Conservation (phyloP, 2,888 invertebrate species). For the Siphlonurus alternatus region DNA sequence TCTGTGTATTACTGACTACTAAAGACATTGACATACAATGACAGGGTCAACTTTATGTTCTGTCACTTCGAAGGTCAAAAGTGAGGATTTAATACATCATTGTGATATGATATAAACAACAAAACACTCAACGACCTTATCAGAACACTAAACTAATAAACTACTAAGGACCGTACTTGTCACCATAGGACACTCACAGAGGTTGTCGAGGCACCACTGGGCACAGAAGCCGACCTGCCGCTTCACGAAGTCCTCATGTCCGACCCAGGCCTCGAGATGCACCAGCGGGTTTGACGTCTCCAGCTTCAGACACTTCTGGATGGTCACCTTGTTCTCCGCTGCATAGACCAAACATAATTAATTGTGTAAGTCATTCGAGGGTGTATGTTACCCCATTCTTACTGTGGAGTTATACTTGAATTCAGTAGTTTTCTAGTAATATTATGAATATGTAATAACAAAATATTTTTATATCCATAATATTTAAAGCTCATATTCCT, state of each 20-base stretch:
- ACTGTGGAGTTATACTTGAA: neutral
- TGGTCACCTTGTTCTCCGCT: conserved; percentile 69
- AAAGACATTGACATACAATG: too few species aligned
- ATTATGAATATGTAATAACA: neutral
- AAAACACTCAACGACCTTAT: too few species aligned
- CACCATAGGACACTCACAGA: conserved; percentile 49
- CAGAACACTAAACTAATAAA: too few species aligned
- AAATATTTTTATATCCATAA: conserved; percentile 1
- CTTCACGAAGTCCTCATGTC: conserved; percentile 43
- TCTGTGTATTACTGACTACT: too few species aligned
- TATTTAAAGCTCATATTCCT: too few species aligned
- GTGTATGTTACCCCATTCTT: neutral
- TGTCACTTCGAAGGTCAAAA: too few species aligned
- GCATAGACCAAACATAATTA: conserved; percentile 13
- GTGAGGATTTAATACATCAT: too few species aligned
- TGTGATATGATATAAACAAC: too few species aligned
- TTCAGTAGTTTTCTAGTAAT: conserved; percentile 1
- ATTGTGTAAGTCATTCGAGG: neutral
- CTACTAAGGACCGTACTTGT: too few species aligned
- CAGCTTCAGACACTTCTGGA: conserved; percentile 44
- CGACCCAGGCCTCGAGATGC: conserved; percentile 46
- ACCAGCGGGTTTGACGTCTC: conserved; percentile 47
- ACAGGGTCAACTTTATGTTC: too few species aligned
- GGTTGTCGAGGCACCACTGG: conserved; percentile 81
- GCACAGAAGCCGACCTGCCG: conserved; percentile 87